phyloP scores from a whole-genome alignment of 2,113 vertebrate species.

The Suricata suricatta region DNA sequence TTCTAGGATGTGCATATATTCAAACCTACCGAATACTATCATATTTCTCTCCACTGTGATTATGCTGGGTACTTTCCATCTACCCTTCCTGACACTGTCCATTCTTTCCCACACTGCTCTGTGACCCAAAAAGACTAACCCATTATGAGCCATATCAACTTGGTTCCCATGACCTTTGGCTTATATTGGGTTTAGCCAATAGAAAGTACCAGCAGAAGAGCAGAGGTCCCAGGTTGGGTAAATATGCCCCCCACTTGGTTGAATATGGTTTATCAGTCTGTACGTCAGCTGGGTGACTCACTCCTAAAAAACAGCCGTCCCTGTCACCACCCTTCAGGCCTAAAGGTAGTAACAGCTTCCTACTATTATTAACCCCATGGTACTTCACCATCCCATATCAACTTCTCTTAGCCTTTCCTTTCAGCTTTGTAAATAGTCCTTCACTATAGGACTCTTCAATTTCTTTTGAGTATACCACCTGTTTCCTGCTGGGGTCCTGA shows the following conservation, averaged over 20 bases:
- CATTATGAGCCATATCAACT: not conserved
- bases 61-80: not conserved
- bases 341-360: not conserved
- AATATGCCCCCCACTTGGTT: not conserved
- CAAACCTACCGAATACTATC: not conserved
- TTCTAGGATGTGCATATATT: not conserved
- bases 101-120: not conserved
- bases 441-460: not conserved
- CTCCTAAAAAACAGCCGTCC: not conserved
- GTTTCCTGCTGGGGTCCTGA: slow-evolving; percentile 30
- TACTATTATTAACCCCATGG: not conserved
- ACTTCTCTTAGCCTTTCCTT: not conserved
- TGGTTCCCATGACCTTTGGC: not conserved
- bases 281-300: not conserved
- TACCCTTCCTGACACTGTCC: not conserved
- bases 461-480: slow-evolving; percentile 11
- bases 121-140: not conserved
- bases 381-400: not conserved
- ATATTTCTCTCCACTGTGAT: not conserved
- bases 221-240: not conserved
- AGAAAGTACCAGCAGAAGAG: not conserved
- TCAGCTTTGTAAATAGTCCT: slow-evolving; percentile 6
- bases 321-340: not conserved
- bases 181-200: not conserved
- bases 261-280: not conserved